Evolutionary conservation across 2,888 invertebrate genomes (phyloP), one percentile per base, ranked within the genome.

Genomic region (Coelopa pilipes): DNA sequence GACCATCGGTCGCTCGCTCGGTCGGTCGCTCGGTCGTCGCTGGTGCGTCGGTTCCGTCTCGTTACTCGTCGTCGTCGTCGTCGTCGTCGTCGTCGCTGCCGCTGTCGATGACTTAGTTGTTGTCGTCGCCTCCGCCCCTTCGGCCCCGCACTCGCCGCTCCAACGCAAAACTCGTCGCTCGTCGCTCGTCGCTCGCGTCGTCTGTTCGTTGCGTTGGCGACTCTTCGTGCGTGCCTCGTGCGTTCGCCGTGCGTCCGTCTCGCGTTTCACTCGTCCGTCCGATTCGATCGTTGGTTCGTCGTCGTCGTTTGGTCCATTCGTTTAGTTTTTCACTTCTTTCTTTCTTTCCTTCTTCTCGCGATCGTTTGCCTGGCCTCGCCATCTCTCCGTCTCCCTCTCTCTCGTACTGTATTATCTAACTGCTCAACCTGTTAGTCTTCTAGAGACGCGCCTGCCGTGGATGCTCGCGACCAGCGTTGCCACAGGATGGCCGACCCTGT

Each of bases 231-330:
- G 17, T 13, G 57, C 17, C 17, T 55, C 55, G 57, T 69, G n/a
- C 46, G 46, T 46, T 15, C 49, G 46, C 17, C 46, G 46, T 46
- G 1, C 49, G 46, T 47, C 7, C 46, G 19, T 11, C 15, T 15
- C 17, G 21, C 45, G 15, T 67, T 24, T 34, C 24, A 45, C 24
- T 67, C 53, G 53, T 55, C 53, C 50, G 34, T 7, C 34, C 34
- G 7, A 34, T 34, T 34, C 34, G 24, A 50, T 66, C 66, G 13
- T 59, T 53, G 17, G n/a, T 47, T 45, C 17, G 45, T 46, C 10
- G 55, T 55, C 19, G n/a, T 70, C 47, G 46, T 70, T 50, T 60
- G 59, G 60, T 59, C 50, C 62, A 63, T 53, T 62, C 69, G 17
- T 19, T 50, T 47, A 17, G 34, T 17, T 55, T n/a, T 55, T 45